These are phyloP conservation scores for Erithacus rubecula DNA, from an alignment of 2,797 vertebrate species.

Conservation along the genomic window DNA sequence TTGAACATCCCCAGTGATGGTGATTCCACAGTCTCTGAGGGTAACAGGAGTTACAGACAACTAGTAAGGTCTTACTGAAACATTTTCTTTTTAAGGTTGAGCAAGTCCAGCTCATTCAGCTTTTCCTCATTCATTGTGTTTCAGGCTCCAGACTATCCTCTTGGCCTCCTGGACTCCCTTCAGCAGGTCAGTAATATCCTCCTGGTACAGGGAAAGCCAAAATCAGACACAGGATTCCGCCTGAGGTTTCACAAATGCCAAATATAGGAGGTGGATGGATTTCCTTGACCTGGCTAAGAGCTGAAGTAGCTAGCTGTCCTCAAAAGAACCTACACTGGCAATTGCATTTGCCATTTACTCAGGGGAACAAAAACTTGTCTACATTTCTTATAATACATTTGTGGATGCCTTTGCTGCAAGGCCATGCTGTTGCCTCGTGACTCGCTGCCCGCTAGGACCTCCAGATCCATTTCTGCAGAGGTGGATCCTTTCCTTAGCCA, in stretches of 20 bases:
- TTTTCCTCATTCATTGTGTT: not conserved
- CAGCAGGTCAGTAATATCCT: not conserved
- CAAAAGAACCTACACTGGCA: not conserved
- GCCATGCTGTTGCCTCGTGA: not conserved
- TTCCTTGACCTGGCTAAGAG: not conserved
- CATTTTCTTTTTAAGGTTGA: not conserved
- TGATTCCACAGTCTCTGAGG: not conserved
- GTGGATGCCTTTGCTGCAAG: not conserved
- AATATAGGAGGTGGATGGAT: not conserved
- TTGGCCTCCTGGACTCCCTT: not conserved
- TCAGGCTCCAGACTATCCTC: not conserved
- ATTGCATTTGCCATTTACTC: not conserved
- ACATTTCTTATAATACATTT: not conserved
- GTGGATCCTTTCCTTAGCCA: not conserved
- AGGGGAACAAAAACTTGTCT: not conserved
- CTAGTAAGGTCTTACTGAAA: not conserved
- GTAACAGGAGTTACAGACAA: not conserved
- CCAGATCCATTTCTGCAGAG: not conserved
- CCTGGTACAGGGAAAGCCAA: not conserved
- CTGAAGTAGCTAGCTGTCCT: not conserved
- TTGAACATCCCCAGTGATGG: not conserved
- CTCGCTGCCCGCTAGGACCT: not conserved
- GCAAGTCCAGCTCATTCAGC: not conserved
- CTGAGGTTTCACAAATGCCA: not conserved
- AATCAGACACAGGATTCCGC: not conserved